Evolutionary conservation across 2,113 vertebrate genomes (phyloP), one percentile per base, ranked within the genome.

Genomic region (Hiodon alosoides): DNA sequence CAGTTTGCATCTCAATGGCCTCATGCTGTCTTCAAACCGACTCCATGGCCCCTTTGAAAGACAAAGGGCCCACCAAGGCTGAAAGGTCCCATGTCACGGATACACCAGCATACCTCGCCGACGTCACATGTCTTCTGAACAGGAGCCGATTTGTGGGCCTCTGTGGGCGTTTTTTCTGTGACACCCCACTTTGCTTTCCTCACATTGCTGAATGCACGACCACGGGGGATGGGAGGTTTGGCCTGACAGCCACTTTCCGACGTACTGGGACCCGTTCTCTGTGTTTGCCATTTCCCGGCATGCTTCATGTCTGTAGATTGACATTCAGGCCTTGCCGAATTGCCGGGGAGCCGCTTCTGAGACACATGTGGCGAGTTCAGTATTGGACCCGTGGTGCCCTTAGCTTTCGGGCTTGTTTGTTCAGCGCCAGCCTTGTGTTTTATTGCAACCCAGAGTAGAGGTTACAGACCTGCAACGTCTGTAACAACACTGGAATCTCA

Each of bases 401-500:
- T 13, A 11, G 59, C n/a, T 60, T 14, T 8, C 14, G 60, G 57
- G 81, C 68, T 78, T 79, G 76, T 84, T 71, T 82, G 80, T 79
- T 77, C 57, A 16, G 67, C 16, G 16, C 67, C 75, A 75, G 10
- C 5, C 69, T n/a, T 77, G 71, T 70, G 70, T 70, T 72, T 57
- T 62, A 11, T 70, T 3, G 1, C 68, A 74, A 71, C 62, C 79
- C 79, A 74, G 71, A 73, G 73, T 16, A 0, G 77, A 77, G 80
- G 81, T 84, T 83, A 77, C 74, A 31, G 50, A 67, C 80, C 74
- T 70, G 0, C 8, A 64, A 76, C 78, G 50, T 71, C 83, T 89
- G 81, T 84, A 87, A 86, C 76, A 89, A 89, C 86, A 86, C 17
- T 16, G 46, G 81, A 71, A 65, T 75, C 61, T 76, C 66, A 79